These are phyloP conservation scores for Micrasema longulum DNA, from an alignment of 1,140 invertebrate species.

Conservation along the genomic window DNA sequence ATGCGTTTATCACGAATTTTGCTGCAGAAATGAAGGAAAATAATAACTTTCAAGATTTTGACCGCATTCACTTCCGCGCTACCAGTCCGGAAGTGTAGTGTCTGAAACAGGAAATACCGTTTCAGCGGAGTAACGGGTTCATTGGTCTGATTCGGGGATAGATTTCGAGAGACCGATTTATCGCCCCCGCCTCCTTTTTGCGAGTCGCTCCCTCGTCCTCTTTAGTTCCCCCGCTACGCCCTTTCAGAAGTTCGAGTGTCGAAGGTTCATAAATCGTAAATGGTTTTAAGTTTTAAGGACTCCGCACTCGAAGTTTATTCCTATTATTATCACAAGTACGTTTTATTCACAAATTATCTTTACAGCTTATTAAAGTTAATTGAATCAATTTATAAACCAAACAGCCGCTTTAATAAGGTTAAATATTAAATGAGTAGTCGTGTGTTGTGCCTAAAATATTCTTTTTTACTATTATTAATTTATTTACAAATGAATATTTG, in stretches of 20 bases:
- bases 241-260: conserved; percentile 24
- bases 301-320: conserved; percentile 20
- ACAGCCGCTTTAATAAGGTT: too few relatives aligned
- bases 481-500: too few relatives aligned
- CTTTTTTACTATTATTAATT: too few relatives aligned
- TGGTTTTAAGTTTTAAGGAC: conserved; percentile 36
- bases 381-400: not conserved
- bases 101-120: conserved; percentile 33
- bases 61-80: conserved; percentile 27
- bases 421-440: too few relatives aligned
- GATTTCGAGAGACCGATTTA: conserved; percentile 35
- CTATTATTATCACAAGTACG: not conserved
- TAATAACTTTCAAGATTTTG: conserved; percentile 26
- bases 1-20: not conserved
- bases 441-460: too few relatives aligned
- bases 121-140: conserved; percentile 33
- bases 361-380: conserved; percentile 1
- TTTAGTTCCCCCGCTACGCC: not conserved
- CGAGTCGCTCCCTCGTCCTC: not conserved
- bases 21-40: not conserved
- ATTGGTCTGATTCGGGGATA: conserved; percentile 31
- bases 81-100: conserved; percentile 20
- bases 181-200: not conserved
- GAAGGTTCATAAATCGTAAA: conserved; percentile 36
- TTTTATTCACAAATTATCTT: too few relatives aligned